Conservation (phyloP, 2,888 invertebrate species). For the Lydus trimaculatus region DNA sequence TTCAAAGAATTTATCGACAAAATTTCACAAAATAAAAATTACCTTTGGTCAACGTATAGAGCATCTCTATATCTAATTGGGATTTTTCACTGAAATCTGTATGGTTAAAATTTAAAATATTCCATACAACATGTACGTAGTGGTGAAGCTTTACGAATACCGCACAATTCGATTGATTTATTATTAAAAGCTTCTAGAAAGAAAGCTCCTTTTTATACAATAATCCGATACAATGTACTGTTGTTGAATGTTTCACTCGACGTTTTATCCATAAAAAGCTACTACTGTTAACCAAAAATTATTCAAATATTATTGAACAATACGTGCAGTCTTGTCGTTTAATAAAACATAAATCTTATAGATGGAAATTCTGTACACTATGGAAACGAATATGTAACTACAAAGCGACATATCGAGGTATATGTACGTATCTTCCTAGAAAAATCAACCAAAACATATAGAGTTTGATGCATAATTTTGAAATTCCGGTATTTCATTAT, state of each 20-base stretch:
- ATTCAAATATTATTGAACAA: neutral
- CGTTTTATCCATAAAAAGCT: neutral
- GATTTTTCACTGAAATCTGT: neutral
- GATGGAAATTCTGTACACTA: neutral
- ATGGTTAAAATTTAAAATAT: neutral
- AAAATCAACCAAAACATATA: too few relatives aligned
- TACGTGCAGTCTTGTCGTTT: neutral
- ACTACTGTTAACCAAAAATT: neutral
- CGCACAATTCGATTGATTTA: neutral
- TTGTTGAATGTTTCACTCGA: neutral
- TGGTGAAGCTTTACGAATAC: neutral
- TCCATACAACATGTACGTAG: neutral
- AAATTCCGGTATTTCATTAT: neutral
- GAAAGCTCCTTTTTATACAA: neutral
- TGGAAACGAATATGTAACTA: too few relatives aligned
- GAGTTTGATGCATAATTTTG: neutral
- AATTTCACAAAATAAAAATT: neutral
- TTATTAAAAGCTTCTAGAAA: constrained; percentile 4
- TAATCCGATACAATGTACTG: neutral
- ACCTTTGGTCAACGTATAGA: too few relatives aligned
- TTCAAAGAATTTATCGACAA: neutral
- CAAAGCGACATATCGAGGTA: too few relatives aligned
- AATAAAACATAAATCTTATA: neutral
- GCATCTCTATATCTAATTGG: too few relatives aligned
- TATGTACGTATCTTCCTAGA: too few relatives aligned